Evolutionary conservation across 2,797 vertebrate species (phyloP).

Genomic region (Liparis tanakae): DNA sequence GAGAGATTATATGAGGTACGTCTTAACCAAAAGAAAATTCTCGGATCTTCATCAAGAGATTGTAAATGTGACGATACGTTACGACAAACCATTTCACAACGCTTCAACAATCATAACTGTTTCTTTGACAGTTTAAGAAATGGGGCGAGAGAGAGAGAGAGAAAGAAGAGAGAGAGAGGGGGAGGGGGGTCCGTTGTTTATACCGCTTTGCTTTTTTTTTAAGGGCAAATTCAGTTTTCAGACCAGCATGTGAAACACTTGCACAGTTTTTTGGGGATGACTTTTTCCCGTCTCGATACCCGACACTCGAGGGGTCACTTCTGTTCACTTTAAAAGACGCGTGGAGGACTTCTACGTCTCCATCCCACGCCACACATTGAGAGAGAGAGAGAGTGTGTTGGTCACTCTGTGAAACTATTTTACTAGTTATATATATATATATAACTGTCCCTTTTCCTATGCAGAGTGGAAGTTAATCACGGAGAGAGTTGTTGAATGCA

Average conservation of each 20-base stretch:
- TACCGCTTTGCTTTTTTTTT: slow-evolving; percentile 4
- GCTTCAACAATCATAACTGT: neutral
- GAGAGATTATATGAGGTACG: neutral
- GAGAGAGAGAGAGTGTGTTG: slow-evolving; percentile 25
- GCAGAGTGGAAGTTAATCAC: slow-evolving; percentile 41
- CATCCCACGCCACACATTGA: slow-evolving; percentile 11
- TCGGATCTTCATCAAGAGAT: slow-evolving; percentile 1
- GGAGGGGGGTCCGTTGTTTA: neutral
- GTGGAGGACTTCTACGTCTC: slow-evolving; percentile 6
- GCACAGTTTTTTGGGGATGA: slow-evolving; percentile 35
- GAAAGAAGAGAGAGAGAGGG: neutral
- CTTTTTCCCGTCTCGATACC: slow-evolving; percentile 26
- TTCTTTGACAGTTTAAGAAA: neutral
- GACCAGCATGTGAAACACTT: slow-evolving; percentile 48
- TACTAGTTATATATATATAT: slow-evolving; percentile 38
- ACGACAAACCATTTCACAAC: slow-evolving; percentile 1
- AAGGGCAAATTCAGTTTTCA: slow-evolving; percentile 26
- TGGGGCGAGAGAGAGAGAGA: neutral
- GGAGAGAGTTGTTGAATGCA: slow-evolving; percentile 14
- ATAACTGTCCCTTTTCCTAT: slow-evolving; percentile 55
- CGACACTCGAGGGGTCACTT: slow-evolving; percentile 4
- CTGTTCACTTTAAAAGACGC: slow-evolving; percentile 5
- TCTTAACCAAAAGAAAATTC: neutral
- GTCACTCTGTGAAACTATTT: slow-evolving; percentile 44
- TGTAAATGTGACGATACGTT: neutral